phyloP scores from a whole-genome alignment of 2,113 vertebrate species.

The Dascyllus trimaculatus region DNA sequence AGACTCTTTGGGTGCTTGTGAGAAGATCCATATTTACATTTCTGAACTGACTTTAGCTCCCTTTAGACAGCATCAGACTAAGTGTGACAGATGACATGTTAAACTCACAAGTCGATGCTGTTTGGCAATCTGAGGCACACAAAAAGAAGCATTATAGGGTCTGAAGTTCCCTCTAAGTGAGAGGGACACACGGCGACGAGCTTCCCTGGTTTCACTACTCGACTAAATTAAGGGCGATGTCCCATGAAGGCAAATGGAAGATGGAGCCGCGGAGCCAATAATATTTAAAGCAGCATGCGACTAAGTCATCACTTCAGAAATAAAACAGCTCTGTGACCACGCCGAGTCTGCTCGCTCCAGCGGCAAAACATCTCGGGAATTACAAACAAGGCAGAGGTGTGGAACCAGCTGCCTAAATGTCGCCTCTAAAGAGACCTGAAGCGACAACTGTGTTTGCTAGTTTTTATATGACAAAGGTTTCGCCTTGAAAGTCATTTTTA shows the following conservation, averaged over 20 bases:
- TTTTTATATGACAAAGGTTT: no score
- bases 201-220: conserved; percentile 59
- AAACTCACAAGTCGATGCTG: conserved; percentile 3
- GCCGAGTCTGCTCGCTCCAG: conserved; percentile 42
- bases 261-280: conserved; percentile 63
- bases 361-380: conserved; percentile 32
- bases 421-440: no score
- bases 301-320: conserved; percentile 67
- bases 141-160: background rate
- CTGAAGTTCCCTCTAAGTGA: conserved; percentile 17
- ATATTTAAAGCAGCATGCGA: conserved; percentile 72
- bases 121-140: conserved; percentile 13
- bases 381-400: conserved; percentile 8
- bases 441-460: no score
- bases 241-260: conserved; percentile 74
- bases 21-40: no score
- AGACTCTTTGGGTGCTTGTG: no score
- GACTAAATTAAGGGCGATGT: conserved; percentile 78
- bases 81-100: background rate
- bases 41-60: no score
- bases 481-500: no score
- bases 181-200: conserved; percentile 36
- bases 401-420: background rate
- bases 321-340: conserved; percentile 76
- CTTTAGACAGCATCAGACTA: no score